Evolutionary conservation across 1,140 invertebrate species (phyloP), one percentile per base, ranked within the genome.

Genomic region (Pollicipes pollicipes): DNA sequence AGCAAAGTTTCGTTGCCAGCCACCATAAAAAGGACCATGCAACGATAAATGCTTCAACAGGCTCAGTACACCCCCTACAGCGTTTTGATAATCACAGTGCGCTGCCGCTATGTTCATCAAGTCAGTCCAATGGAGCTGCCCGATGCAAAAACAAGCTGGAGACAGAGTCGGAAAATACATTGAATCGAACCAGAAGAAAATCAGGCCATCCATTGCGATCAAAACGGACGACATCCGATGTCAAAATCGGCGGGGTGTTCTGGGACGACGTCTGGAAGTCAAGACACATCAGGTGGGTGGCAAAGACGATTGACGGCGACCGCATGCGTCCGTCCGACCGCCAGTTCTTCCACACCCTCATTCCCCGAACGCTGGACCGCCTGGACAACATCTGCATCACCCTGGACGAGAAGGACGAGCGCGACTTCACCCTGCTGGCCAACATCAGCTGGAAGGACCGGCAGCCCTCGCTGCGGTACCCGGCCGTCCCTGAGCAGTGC

Each of bases 391-490:
- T 21, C 21, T 58, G 45, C 45, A 58, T 58, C 21, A 10, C 13
- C 21, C 45, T 58, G 2, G 45, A 58, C 17, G 13, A 58, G 45
- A 58, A 58, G 17, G 45, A 58, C 21, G 45, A 58, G 45, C 45
- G 45, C 45, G 45, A 58, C 45, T 58, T 58, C 45, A 58, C 45
- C 45, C 10, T 58, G 45, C 45, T 58, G 45, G 45, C 45, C 21
- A 58, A 58, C 45, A 58, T 58, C 45, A 58, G 45, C 45, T 58
- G 45, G 45, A 58, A 58, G 45, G 45, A 58, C 45, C 45, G 45
- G 10, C 10, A 58, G 45, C 45, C 45, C 13, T 58, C 45, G 6
- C 45, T 58, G 6, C 45, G 45, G 13, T 58, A 58, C 45, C 45
- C 45, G 17, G 13, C 45, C 10, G 45, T 58, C 13, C 45, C 45